Evolutionary conservation across 2,113 vertebrate species (phyloP).

Genomic region (Notarius quadriscutis): DNA sequence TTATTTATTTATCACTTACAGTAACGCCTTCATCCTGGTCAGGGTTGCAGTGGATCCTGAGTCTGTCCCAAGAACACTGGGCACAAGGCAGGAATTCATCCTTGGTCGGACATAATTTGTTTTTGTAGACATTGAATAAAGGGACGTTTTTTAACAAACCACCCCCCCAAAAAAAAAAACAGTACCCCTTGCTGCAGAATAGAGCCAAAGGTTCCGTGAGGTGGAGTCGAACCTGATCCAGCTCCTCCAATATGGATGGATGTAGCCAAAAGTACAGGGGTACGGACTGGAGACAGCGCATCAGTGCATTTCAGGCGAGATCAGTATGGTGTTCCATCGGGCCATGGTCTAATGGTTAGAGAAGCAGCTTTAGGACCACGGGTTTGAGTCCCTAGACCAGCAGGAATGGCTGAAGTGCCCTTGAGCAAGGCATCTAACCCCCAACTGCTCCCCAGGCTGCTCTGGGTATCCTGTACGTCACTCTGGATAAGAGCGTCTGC

Average conservation of each 20-base stretch:
- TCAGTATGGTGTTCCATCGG: no score
- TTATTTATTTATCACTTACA: not conserved
- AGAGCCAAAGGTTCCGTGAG: not conserved
- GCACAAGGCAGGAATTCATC: not conserved
- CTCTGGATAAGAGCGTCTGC: no score
- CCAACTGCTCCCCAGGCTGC: no score
- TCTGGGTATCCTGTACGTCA: no score
- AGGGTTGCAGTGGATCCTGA: not conserved
- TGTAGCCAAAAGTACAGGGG: not conserved
- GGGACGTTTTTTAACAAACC: no score
- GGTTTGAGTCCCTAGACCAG: no score
- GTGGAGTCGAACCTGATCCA: not conserved
- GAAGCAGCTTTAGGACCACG: no score
- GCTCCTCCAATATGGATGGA: not conserved
- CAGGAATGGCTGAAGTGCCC: no score
- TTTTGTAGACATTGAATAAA: not conserved
- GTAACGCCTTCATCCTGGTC: not conserved
- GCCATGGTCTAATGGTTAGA: no score
- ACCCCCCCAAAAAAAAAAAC: no score
- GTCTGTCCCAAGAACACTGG: not conserved
- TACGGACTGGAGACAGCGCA: not conserved
- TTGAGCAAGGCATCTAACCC: no score
- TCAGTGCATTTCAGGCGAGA: not conserved
- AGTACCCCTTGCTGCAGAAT: not conserved
- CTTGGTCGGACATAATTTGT: not conserved